These are phyloP conservation scores for Melanotaenia boesemani DNA, from an alignment of 2,797 vertebrate genomes.

Conservation along the genomic window DNA sequence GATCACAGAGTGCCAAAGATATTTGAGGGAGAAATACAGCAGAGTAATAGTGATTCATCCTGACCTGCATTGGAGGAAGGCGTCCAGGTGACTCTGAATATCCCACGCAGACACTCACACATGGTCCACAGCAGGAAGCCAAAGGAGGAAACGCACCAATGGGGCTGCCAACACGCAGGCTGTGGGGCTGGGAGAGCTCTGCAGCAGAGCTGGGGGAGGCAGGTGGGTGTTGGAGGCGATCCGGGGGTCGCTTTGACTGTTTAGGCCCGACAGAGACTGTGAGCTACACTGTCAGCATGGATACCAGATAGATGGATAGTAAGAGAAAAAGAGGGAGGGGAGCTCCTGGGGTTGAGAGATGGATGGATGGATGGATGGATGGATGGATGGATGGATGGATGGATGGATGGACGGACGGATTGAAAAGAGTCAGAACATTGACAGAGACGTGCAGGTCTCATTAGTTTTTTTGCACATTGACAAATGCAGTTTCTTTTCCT, in stretches of 20 bases:
- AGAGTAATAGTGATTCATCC: constrained; percentile 27
- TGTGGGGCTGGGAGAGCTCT: constrained; percentile 37
- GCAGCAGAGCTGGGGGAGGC: constrained; percentile 41
- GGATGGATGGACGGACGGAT: constrained; percentile 1
- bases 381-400: constrained; percentile 9
- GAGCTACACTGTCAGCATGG: constrained; percentile 41
- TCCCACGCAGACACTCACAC: constrained; percentile 87
- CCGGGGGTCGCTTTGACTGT: constrained; percentile 36
- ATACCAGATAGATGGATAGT: constrained; percentile 37
- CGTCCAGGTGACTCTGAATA: constrained; percentile 86
- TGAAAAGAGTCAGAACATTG: neutral
- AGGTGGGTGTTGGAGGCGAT: constrained; percentile 38
- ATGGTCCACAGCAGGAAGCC: constrained; percentile 74
- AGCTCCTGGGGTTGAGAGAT: neutral
- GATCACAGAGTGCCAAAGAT: no score
- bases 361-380: constrained; percentile 11
- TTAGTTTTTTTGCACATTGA: constrained; percentile 31
- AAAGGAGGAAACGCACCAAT: constrained; percentile 40
- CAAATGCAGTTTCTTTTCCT: constrained; percentile 41
- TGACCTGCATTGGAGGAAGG: constrained; percentile 83
- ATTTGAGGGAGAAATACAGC: neutral
- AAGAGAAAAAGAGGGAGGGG: constrained; percentile 17
- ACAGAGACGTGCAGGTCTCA: constrained; percentile 26
- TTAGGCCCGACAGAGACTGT: constrained; percentile 39
- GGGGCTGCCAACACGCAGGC: constrained; percentile 54